phyloP scores from a whole-genome alignment of 2,113 vertebrate genomes.

The Apteryx owenii region DNA sequence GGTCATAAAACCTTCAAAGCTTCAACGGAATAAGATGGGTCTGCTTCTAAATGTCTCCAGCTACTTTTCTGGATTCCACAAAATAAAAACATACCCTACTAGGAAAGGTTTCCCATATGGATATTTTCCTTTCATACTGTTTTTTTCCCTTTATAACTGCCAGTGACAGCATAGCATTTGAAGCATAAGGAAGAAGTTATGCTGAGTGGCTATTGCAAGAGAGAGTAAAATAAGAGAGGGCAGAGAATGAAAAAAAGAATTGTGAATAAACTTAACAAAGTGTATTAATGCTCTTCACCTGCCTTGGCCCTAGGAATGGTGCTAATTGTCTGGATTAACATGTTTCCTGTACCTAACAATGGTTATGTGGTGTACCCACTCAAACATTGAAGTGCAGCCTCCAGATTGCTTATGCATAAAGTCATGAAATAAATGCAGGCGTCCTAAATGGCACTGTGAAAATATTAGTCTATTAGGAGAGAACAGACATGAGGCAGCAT shows the following conservation, averaged over 20 bases:
- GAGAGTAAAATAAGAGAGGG: conserved; percentile 40
- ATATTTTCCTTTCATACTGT: conserved; percentile 19
- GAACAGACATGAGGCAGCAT: not conserved
- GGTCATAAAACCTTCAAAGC: not conserved
- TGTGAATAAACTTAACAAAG: conserved; percentile 50
- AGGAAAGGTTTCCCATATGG: not conserved
- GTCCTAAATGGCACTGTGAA: conserved; percentile 3
- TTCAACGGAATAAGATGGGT: not conserved
- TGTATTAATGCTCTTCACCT: conserved; percentile 34
- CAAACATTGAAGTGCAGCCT: conserved; percentile 21
- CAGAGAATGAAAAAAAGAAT: conserved; percentile 37
- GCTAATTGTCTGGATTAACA: conserved; percentile 67
- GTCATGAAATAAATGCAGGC: not conserved
- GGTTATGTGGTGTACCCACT: conserved; percentile 43
- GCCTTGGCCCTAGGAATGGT: conserved; percentile 15
- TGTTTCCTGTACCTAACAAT: conserved; percentile 42
- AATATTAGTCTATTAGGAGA: not conserved
- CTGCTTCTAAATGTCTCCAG: not conserved
- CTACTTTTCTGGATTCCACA: not conserved
- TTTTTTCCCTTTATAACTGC: conserved; percentile 34
- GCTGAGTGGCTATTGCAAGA: not conserved
- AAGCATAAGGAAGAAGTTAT: conserved; percentile 5
- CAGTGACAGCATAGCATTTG: not conserved
- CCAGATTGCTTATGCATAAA: not conserved
- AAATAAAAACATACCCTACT: not conserved